Base-by-base conservation (phyloP, 2,888 invertebrate species). In the Limnephilus lunatus region DNA sequence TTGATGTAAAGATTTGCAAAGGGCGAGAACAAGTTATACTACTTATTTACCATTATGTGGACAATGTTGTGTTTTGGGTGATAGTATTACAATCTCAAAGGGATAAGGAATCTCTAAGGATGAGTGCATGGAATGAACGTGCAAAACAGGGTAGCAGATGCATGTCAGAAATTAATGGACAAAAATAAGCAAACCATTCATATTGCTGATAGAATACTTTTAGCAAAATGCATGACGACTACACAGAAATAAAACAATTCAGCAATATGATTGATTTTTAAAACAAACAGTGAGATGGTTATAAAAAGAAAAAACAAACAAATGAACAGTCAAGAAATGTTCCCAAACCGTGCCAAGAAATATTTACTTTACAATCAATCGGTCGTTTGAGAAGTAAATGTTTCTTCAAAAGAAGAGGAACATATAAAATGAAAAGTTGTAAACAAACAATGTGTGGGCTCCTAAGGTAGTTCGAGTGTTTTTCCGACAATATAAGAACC, bases 111-210 rank as follows among this genome's bases (percentile, higher is more conserved):
- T 81, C 35, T 30, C 14, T 81, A 5, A 85, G 90, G 85, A 39
- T 68, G 44, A 92, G 91, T 89, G 91, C 87, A 87, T 39, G 90
- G 83, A 83, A 53, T 53, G 86, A 90, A 85, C 91, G 92, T 92
- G 92, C 92, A 53, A 85, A 91, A 90, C 32, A 86, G 86, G 91
- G 91, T 89, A 92, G 91, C 92, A 90, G 90, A 88, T 85, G 92
- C 91, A 92, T 93, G 92, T 93, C 92, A 92, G 92, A 90, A 85
- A 91, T 80, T 89, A 44, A 30, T 68, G 68, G 68, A 68, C 88
- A 88, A 88, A 88, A 88, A 88, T 68, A 88, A 80, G 68, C 80
- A 25, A 68, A 88, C 31, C 88, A 80, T 80, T 88, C 88, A 35
- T 88, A 32, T 68, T 32, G 88, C 88, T 32, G 88, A 86, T 86